Percentiles rank a stretch among this genome's conserved stretches.
Conservation (phyloP, 2,888 invertebrate species). For the Hirtodrosophila trivittata region DNA sequence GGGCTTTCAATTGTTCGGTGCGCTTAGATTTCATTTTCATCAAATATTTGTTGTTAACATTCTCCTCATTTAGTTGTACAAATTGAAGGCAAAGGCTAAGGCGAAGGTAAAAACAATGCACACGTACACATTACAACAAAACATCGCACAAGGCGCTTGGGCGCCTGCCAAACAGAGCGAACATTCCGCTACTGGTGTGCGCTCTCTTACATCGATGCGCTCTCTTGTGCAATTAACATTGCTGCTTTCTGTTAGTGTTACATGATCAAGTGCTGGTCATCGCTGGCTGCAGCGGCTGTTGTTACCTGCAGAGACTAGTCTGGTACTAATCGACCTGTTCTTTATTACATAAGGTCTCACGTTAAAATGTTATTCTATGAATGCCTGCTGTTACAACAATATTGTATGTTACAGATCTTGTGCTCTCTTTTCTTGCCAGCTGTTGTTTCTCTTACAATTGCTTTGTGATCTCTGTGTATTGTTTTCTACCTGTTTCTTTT, state of each 20-base stretch:
- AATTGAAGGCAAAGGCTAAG: slow-evolving; percentile 47
- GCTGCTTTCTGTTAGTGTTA: background rate
- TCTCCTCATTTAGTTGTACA: slow-evolving; percentile 35
- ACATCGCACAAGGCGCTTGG: slow-evolving; percentile 51
- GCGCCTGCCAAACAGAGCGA: slow-evolving; percentile 37
- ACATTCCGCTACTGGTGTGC: background rate
- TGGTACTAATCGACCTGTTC: background rate
- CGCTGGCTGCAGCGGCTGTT: background rate
- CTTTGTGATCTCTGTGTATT: background rate
- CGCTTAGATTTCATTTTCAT: slow-evolving; percentile 49
- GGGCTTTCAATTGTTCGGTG: slow-evolving; percentile 37
- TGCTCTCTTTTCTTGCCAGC: slow-evolving; percentile 3
- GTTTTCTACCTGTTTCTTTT: slow-evolving; percentile 47
- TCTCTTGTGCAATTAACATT: slow-evolving; percentile 7
- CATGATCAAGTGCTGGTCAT: background rate
- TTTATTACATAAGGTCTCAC: slow-evolving; percentile 11
- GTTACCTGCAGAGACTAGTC: background rate
- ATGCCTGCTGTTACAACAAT: background rate
- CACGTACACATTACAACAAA: slow-evolving; percentile 8
- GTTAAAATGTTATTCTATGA: slow-evolving; percentile 2
- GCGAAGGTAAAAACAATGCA: slow-evolving; percentile 39
- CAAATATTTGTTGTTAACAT: slow-evolving; percentile 58
- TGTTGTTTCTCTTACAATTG: background rate
- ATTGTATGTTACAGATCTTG: background rate
- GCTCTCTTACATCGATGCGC: background rate